These are phyloP conservation scores for Tachycineta bicolor DNA, from an alignment of 2,113 vertebrate species.

Conservation along the genomic window DNA sequence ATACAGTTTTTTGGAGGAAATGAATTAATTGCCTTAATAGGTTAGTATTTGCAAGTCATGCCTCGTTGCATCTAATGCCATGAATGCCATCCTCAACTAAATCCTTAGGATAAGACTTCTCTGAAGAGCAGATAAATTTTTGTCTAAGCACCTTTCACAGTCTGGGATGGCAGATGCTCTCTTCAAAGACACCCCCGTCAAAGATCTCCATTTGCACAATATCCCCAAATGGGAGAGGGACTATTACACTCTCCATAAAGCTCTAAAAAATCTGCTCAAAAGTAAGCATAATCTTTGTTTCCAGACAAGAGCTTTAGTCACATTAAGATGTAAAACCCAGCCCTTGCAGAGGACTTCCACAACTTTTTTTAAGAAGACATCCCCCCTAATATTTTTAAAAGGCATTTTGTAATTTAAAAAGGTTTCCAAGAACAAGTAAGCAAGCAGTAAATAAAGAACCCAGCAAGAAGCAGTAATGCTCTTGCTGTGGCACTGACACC, in stretches of 20 bases:
- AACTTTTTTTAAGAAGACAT: neutral
- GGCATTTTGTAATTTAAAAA: neutral
- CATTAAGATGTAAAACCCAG: neutral
- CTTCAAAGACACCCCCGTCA: neutral
- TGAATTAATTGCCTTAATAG: neutral
- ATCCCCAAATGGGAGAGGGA: neutral
- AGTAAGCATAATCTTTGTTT: neutral
- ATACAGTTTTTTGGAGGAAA: neutral
- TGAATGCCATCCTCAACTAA: neutral
- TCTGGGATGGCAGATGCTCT: neutral
- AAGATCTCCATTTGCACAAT: neutral
- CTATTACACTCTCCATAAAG: neutral
- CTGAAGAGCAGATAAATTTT: neutral
- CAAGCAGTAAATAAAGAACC: neutral
- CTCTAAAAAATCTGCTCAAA: neutral
- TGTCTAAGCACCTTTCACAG: neutral
- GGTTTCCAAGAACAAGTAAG: neutral
- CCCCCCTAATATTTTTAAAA: neutral
- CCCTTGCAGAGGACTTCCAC: neutral
- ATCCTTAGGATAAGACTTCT: neutral
- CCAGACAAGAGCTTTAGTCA: neutral
- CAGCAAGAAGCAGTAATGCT: neutral
- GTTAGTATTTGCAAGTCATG: constrained; percentile 20
- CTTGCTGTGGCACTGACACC: neutral
- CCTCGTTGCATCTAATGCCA: neutral